Evolutionary conservation across 2,113 vertebrate species (phyloP).

Genomic region (Microtus richardsoni): DNA sequence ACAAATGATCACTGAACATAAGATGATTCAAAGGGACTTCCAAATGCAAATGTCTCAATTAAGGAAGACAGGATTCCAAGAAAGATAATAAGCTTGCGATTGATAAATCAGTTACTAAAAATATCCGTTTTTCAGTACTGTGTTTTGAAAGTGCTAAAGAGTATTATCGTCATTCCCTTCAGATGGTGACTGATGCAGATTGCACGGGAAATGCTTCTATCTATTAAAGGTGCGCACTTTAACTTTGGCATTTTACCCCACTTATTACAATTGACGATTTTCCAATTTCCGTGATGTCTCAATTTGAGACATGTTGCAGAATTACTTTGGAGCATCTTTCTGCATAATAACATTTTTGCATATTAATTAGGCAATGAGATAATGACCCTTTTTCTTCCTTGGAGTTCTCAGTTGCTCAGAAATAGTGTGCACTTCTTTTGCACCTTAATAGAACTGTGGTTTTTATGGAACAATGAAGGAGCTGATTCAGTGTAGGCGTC

Average conservation of each 20-base stretch:
- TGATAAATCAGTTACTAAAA: constrained; percentile 60
- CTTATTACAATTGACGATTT: constrained; percentile 50
- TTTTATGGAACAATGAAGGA: constrained; percentile 64
- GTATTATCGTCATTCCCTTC: not conserved
- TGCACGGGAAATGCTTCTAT: not conserved
- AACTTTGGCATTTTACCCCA: not conserved
- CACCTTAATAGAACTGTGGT: not conserved
- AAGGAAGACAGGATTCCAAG: constrained; percentile 39
- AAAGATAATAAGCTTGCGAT: constrained; percentile 50
- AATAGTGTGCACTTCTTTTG: constrained; percentile 36
- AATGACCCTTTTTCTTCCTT: constrained; percentile 43
- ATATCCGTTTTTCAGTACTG: not conserved
- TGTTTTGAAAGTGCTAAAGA: constrained; percentile 47
- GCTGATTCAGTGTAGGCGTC: constrained; percentile 42
- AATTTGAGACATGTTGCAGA: not conserved
- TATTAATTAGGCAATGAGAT: constrained; percentile 74
- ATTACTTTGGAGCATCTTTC: constrained; percentile 41
- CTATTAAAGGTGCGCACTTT: not conserved
- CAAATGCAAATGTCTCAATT: constrained; percentile 77
- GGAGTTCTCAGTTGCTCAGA: constrained; percentile 58
- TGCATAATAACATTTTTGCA: constrained; percentile 68
- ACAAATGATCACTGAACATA: constrained; percentile 44
- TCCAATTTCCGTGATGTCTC: constrained; percentile 32
- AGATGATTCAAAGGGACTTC: constrained; percentile 57
- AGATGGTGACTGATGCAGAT: not conserved